Evolutionary conservation across 2,888 invertebrate species (phyloP).

Genomic region (Camptogramma bilineatum): DNA sequence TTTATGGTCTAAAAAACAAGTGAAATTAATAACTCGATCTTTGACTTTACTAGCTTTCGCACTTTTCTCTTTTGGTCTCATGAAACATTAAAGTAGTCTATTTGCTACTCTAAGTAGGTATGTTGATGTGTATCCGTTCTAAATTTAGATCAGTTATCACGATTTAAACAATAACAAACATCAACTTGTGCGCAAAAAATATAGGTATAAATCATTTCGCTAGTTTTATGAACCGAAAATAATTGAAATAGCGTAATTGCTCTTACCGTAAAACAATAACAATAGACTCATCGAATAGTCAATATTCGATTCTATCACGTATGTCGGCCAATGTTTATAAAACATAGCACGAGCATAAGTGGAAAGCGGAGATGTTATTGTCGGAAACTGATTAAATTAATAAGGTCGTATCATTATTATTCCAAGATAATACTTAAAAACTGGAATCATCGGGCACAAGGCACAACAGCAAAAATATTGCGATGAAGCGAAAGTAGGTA

Average conservation of each 20-base stretch:
- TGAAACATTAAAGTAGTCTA: background rate
- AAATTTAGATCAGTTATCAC: background rate
- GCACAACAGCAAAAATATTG: slow-evolving; percentile 16
- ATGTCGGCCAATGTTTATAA: slow-evolving; percentile 29
- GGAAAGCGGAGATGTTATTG: slow-evolving; percentile 22
- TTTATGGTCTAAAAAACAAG: too few relatives aligned
- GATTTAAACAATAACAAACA: background rate
- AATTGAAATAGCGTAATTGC: background rate
- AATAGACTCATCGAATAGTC: slow-evolving; percentile 9
- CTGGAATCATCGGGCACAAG: slow-evolving; percentile 20
- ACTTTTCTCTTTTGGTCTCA: background rate
- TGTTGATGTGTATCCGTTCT: background rate
- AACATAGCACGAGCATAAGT: slow-evolving; percentile 28
- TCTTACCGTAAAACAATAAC: slow-evolving; percentile 17
- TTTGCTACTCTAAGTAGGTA: background rate
- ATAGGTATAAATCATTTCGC: background rate
- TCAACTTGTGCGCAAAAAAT: background rate
- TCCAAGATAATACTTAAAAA: slow-evolving; percentile 18
- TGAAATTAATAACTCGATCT: background rate
- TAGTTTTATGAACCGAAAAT: slow-evolving; percentile 1
- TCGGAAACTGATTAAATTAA: slow-evolving; percentile 18
- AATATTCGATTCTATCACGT: slow-evolving; percentile 29
- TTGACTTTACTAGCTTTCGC: background rate
- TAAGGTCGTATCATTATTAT: slow-evolving; percentile 18
- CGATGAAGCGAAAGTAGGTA: slow-evolving; percentile 29